phyloP scores from a whole-genome alignment of 2,888 invertebrate species.

The Chromoteleia sp. region DNA sequence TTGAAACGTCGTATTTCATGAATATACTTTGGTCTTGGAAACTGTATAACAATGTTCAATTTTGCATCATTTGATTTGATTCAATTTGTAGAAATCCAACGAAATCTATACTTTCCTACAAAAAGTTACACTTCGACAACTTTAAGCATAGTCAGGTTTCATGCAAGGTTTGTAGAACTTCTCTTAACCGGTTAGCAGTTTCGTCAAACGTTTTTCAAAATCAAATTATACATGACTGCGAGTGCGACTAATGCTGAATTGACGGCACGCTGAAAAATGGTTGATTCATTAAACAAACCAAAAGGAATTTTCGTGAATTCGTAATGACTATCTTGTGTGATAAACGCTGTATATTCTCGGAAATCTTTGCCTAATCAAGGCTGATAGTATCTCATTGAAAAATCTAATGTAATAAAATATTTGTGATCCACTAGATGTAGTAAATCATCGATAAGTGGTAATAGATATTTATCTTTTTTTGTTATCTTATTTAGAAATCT shows the following conservation, averaged over 20 bases:
- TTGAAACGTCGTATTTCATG: conserved; percentile 20
- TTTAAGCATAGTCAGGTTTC: conserved; percentile 50
- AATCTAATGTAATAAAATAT: conserved; percentile 75
- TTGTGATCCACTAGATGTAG: conserved; percentile 72
- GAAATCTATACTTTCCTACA: conserved; percentile 39
- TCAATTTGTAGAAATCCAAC: conserved; percentile 53
- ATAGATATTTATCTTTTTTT: conserved; percentile 72
- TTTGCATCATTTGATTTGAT: conserved; percentile 47
- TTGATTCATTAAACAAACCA: conserved; percentile 39
- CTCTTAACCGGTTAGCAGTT: conserved; percentile 21
- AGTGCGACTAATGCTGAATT: conserved; percentile 19
- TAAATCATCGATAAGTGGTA: conserved; percentile 74
- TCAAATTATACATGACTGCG: conserved; percentile 33
- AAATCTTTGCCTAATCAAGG: conserved; percentile 72
- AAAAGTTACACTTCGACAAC: conserved; percentile 63
- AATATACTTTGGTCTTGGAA: conserved; percentile 33
- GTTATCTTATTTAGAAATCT: conserved; percentile 74
- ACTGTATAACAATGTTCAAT: conserved; percentile 59
- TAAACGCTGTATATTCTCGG: conserved; percentile 76
- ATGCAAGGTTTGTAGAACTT: conserved; percentile 36
- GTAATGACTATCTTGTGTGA: conserved; percentile 70
- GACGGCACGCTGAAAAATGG: conserved; percentile 21
- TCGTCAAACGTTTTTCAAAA: conserved; percentile 15
- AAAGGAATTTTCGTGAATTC: conserved; percentile 38
- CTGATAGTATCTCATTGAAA: conserved; percentile 77